Percentiles rank a stretch among this genome's conserved stretches.
Conservation (phyloP, 2,888 invertebrate species). For the Eurytoma californica region DNA sequence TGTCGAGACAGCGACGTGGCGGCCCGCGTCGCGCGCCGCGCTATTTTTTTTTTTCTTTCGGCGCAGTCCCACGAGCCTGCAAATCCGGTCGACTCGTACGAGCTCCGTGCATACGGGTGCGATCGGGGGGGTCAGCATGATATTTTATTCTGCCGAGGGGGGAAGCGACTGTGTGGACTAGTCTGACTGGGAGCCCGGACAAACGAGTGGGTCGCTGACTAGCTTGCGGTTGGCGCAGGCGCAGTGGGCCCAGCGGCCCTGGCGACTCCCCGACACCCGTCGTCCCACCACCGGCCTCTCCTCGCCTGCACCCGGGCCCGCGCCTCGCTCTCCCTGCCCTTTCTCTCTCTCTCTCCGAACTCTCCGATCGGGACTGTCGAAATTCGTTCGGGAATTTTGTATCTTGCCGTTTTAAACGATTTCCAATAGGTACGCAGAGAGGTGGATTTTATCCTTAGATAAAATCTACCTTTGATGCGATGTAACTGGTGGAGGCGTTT, state of each 20-base stretch:
- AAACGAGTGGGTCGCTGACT: slow-evolving; percentile 63
- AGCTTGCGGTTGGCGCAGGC: slow-evolving; percentile 75
- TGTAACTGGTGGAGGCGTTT: too few species aligned
- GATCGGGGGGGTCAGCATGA: background rate
- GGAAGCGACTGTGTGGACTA: slow-evolving; percentile 45
- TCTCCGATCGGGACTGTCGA: slow-evolving; percentile 1
- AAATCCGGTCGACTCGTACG: background rate
- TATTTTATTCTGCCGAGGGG: slow-evolving; percentile 22
- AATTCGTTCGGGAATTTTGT: too few species aligned
- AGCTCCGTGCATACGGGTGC: background rate
- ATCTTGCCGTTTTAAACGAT: too few species aligned
- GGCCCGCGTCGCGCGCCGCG: slow-evolving; percentile 42
- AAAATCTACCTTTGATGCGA: too few species aligned
- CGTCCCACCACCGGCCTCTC: background rate
- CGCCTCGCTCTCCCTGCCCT: background rate
- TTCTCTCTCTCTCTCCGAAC: background rate
- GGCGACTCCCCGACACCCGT: slow-evolving; percentile 51
- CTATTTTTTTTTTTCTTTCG: background rate
- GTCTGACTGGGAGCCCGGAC: slow-evolving; percentile 7
- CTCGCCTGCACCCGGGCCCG: slow-evolving; percentile 12
- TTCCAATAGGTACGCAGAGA: too few species aligned
- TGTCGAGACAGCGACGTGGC: slow-evolving; percentile 40
- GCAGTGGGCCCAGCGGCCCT: slow-evolving; percentile 72
- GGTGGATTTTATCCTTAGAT: too few species aligned
- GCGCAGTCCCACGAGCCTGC: background rate